Evolutionary conservation across 2,113 vertebrate species (phyloP).

Genomic region (Toxotes chatareus): DNA sequence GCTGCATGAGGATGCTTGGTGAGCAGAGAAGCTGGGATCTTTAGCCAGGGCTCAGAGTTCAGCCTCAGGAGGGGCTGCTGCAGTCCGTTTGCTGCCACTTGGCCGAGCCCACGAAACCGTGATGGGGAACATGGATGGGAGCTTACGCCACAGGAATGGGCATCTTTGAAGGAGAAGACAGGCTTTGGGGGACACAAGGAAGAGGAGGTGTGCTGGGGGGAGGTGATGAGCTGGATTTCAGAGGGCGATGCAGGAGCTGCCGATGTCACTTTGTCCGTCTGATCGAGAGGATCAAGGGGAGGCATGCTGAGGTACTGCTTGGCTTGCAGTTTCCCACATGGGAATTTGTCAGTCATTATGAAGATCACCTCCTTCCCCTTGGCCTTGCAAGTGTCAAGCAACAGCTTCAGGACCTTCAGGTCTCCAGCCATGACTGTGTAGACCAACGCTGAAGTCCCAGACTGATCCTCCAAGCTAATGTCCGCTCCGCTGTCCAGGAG

Average conservation of each 20-base stretch:
- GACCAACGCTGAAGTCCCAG: conserved; percentile 88
- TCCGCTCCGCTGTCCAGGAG: conserved; percentile 89
- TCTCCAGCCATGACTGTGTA: conserved; percentile 89
- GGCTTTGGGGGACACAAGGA: conserved; percentile 59
- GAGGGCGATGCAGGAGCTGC: conserved; percentile 83
- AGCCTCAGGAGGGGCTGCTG: conserved; percentile 81
- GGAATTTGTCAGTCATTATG: conserved; percentile 87
- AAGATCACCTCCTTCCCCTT: conserved; percentile 96
- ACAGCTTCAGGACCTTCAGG: conserved; percentile 86
- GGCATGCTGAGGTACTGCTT: conserved; percentile 88
- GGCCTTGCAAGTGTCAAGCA: conserved; percentile 90
- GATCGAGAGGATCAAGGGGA: conserved; percentile 70
- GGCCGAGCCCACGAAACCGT: conserved; percentile 57
- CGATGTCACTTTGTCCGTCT: conserved; percentile 54
- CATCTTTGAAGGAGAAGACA: conserved; percentile 77
- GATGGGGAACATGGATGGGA: conserved; percentile 81
- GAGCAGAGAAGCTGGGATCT: conserved; percentile 79
- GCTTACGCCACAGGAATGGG: conserved; percentile 52
- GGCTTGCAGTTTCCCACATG: conserved; percentile 82
- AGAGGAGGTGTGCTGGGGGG: conserved; percentile 62
- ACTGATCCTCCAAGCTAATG: conserved; percentile 90
- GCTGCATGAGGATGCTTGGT: conserved; percentile 78
- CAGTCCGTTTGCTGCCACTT: conserved; percentile 49
- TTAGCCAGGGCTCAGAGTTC: conserved; percentile 89
- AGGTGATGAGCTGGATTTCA: conserved; percentile 85